Evolutionary conservation across 2,797 vertebrate species (phyloP).

Genomic region (Muscicapa comitata): DNA sequence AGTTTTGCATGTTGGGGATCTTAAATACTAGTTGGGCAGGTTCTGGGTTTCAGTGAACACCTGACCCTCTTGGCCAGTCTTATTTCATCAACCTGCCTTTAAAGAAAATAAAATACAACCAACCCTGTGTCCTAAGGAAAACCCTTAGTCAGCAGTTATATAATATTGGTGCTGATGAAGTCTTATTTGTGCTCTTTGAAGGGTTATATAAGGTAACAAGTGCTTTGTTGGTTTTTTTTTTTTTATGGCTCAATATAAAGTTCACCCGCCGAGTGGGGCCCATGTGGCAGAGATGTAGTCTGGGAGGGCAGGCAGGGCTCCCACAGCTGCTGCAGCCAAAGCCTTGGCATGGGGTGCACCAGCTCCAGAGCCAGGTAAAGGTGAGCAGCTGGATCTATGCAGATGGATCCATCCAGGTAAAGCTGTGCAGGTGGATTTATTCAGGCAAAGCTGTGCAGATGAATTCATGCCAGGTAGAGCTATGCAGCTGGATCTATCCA

Average conservation of each 20-base stretch:
- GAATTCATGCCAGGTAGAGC: too few relatives aligned
- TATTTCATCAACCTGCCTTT: constrained; percentile 5
- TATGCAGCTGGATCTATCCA: too few relatives aligned
- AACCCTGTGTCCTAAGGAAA: background rate
- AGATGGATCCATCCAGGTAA: background rate
- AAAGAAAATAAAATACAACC: background rate
- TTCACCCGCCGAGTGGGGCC: accelerated
- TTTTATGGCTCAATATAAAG: background rate
- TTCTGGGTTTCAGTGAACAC: background rate
- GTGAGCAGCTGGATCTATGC: accelerated
- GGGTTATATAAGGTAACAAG: background rate
- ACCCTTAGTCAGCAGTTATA: background rate
- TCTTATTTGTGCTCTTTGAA: background rate
- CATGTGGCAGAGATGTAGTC: background rate
- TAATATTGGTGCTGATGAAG: background rate
- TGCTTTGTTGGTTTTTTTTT: accelerated
- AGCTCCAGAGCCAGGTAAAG: background rate
- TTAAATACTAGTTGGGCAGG: constrained; percentile 24
- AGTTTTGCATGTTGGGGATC: constrained; percentile 2
- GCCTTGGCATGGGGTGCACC: background rate
- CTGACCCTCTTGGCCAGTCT: background rate
- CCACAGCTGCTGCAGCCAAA: background rate
- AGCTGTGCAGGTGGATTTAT: accelerated
- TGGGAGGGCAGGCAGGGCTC: background rate
- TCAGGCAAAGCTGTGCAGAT: accelerated